Evolutionary conservation across 2,888 invertebrate species (phyloP), one percentile per base, ranked within the genome.

Genomic region (Pogonocherus hispidulus): DNA sequence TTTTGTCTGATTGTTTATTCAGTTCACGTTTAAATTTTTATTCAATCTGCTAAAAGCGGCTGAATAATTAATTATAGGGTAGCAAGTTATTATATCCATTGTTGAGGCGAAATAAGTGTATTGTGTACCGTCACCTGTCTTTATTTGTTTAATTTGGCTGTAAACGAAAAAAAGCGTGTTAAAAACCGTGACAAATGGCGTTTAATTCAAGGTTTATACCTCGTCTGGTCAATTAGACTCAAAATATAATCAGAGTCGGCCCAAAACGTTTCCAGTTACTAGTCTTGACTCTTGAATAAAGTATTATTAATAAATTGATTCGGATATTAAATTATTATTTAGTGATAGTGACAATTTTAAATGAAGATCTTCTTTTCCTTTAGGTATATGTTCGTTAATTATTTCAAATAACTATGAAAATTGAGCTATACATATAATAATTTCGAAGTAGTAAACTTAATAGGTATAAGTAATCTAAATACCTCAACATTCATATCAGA

Each of bases 71-170:
- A n/a, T 41, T 41, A 41, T 14, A 41, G 41, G 41, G 41, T 41
- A 41, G 41, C n/a, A 4, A 41, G 41, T 41, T 41, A 41, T 41
- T 41, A 41, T n/a, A n/a, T 41, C 16, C 41, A 41, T 41, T 41
- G 41, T 41, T 41, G 41, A n/a, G 14, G 11, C n/a, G 41, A 41
- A 41, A 5, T 41, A 41, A 41, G 14, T 41, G 41, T n/a, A n/a
- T 41, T 41, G 41, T 41, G 41, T 41, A 41, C 41, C 41, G 5
- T 41, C 41, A 41, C 41, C 41, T 41, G 41, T 16, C 41, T 41
- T n/a, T 41, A 41, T 41, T 41, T 41, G 41, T 41, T 41, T 41
- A 41, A 41, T 41, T 41, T 41, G 41, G 41, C 41, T 41, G 41
- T n/a, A 14, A 41, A 41, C 41, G 41, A 16, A 41, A 41, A 41